Evolutionary conservation across 2,113 vertebrate genomes (phyloP).

Genomic region (Herpetotheres cachinnans): DNA sequence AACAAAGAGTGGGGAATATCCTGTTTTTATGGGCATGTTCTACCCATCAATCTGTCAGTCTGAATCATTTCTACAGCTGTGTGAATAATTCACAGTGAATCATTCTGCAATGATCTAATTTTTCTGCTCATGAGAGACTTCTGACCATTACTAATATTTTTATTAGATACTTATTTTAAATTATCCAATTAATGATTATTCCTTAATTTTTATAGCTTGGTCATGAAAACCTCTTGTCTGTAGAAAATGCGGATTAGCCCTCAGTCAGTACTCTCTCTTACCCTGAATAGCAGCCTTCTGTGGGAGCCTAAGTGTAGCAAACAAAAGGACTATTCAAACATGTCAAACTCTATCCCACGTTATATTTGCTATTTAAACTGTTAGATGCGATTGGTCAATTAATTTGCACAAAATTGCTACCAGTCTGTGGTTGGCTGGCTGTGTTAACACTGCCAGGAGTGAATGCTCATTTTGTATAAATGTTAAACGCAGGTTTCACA

Average conservation of each 20-base stretch:
- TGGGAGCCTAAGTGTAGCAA: neutral
- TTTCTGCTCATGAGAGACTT: neutral
- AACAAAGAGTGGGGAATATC: slow-evolving; percentile 23
- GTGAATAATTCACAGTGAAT: slow-evolving; percentile 26
- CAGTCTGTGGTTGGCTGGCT: neutral
- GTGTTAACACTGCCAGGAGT: neutral
- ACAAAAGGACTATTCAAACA: slow-evolving; percentile 41
- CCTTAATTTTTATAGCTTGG: neutral
- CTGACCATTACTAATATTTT: slow-evolving; percentile 5
- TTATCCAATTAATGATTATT: neutral
- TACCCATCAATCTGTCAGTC: slow-evolving; percentile 37
- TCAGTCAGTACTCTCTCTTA: neutral
- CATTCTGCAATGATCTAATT: slow-evolving; percentile 12
- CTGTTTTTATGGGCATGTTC: slow-evolving; percentile 17
- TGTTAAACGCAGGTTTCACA: neutral
- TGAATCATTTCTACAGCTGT: slow-evolving; percentile 38
- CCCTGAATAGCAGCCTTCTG: neutral
- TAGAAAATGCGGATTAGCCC: neutral
- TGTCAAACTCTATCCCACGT: neutral
- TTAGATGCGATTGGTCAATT: neutral
- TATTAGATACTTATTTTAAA: neutral
- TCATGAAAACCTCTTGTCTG: neutral
- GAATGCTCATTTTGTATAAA: neutral
- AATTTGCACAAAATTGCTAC: neutral
- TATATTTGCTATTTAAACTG: neutral